Percentiles rank a stretch among this genome's conserved stretches.
phyloP scores from a whole-genome alignment of 2,113 vertebrate genomes.

The Beaufortia kweichowensis region DNA sequence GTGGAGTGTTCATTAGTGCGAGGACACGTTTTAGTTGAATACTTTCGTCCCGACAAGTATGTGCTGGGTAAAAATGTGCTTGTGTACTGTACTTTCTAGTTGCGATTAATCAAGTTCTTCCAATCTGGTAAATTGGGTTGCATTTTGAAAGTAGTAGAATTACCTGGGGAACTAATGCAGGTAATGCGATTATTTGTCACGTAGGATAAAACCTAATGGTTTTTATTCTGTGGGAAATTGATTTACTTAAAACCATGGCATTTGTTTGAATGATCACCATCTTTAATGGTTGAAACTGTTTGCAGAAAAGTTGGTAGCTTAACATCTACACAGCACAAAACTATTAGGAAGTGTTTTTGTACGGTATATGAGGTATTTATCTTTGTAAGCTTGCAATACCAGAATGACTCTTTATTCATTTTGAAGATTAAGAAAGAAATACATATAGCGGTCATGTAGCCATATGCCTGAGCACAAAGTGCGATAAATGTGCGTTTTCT shows the following conservation, averaged over 20 bases:
- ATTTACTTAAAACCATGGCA: neutral
- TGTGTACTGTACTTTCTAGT: neutral
- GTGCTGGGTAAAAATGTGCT: neutral
- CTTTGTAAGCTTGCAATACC: too few species aligned
- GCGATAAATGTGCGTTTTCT: neutral
- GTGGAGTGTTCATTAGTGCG: neutral
- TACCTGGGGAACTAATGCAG: constrained; percentile 5
- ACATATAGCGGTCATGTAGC: neutral
- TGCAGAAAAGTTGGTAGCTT: neutral
- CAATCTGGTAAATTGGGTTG: constrained; percentile 7
- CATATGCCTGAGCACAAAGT: neutral
- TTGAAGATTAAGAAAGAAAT: neutral
- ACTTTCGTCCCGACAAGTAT: neutral
- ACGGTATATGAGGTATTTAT: neutral
- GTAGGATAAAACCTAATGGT: neutral
- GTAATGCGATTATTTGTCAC: constrained; percentile 14
- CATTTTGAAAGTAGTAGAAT: neutral
- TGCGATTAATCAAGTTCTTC: constrained; percentile 8
- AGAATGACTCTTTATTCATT: neutral
- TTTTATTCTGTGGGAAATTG: neutral
- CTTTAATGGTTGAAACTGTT: neutral
- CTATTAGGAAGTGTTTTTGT: too few species aligned
- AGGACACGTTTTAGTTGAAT: neutral
- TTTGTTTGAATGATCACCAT: neutral
- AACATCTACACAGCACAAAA: neutral